Base-by-base conservation (phyloP, 2,888 invertebrate genomes). In the Merodon equestris region DNA sequence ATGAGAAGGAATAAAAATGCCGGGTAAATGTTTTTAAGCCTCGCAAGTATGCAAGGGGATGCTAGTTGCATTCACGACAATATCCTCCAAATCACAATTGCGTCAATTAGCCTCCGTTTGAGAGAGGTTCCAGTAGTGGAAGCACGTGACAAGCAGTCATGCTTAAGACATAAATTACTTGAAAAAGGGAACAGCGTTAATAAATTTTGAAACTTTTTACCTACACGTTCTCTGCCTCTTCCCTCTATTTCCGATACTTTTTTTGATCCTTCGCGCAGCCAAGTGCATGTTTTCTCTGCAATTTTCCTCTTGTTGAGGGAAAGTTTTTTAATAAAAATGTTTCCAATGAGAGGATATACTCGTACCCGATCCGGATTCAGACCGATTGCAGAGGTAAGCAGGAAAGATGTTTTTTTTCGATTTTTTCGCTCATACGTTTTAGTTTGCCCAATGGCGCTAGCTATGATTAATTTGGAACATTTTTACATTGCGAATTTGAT, bases 321-420 rank as follows among this genome's bases (percentile, higher is more conserved):
- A 72, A 72, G 72, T 72, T 72, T 72, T 72, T 72, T 72, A 72
- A 64, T 72, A 64, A 72, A 72, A 63, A 63, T 51, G 57, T 63
- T 64, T 58, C 57, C 44, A 72, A 57, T 72, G 51, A 54, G 54
- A 61, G 61, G 42, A 70, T 70, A 60, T 40, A n/a, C 40, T 40
- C n/a, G 13, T 27, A 44, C 47, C 12, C 60, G 17, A 27, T 27
- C 64, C 57, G 64, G 45, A 58, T 38, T 57, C 57, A 72, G 51
- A 64, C 72, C 72, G 64, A 58, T 63, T 63, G 64, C 51, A 51
- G 64, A 71, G 61, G 71, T 71, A 71, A 71, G 57, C 57, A 60
- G 34, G 15, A 53, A 44, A 34, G 44, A 45, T 51, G 27, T 64
- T 45, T 15, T 34, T 44, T 27, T 48, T 42, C 15, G 9, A n/a